Percentiles rank a stretch among this genome's conserved stretches.
Evolutionary conservation across 2,113 vertebrate genomes (phyloP).

Genomic region (Tenebrosternarchus preto): DNA sequence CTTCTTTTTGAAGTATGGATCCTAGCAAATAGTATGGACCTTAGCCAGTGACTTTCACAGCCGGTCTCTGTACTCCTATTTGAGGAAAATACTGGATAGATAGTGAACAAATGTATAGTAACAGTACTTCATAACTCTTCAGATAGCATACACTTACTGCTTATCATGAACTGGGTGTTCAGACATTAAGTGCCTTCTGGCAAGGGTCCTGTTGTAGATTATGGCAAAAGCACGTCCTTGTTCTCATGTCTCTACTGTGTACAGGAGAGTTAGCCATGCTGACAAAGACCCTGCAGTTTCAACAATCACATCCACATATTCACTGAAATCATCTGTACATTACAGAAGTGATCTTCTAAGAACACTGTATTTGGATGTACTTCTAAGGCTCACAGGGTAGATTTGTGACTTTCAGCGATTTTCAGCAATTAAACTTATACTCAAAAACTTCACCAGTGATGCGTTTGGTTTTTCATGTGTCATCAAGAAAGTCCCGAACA

Average conservation of each 20-base stretch:
- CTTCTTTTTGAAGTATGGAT: background rate
- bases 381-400: background rate
- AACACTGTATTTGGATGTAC: background rate
- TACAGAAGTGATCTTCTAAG: background rate
- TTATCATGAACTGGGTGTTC: background rate
- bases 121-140: background rate
- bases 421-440: background rate
- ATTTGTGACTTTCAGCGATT: background rate
- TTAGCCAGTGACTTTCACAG: constrained; percentile 1
- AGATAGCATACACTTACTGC: background rate
- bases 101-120: background rate
- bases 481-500: background rate
- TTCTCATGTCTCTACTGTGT: background rate
- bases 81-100: background rate
- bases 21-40: too few relatives aligned
- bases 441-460: background rate
- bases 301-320: too few relatives aligned
- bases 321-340: too few relatives aligned
- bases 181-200: constrained; percentile 3
- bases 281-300: too few relatives aligned
- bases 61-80: background rate
- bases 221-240: background rate
- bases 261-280: too few relatives aligned
- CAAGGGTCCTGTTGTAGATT: background rate
- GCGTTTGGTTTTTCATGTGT: background rate